Evolutionary conservation across 2,888 invertebrate species (phyloP).

Genomic region (Bellardia pandia): DNA sequence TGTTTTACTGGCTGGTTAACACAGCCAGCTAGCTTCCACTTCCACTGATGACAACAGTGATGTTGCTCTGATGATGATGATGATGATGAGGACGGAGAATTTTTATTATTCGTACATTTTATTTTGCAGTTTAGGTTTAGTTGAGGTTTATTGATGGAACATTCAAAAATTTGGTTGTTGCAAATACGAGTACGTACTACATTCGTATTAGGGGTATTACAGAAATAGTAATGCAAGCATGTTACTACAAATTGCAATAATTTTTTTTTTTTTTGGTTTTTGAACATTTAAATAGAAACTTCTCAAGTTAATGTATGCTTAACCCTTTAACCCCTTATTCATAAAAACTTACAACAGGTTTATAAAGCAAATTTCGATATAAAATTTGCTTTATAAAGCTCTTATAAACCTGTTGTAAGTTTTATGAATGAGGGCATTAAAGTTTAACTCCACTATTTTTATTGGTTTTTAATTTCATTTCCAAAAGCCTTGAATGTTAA

Average conservation of each 20-base stretch:
- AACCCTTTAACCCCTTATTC: too few species aligned
- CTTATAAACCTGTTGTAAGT: too few species aligned
- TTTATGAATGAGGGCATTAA: too few species aligned
- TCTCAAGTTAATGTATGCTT: not conserved
- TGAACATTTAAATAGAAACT: not conserved
- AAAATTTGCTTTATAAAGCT: too few species aligned
- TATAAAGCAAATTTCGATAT: too few species aligned
- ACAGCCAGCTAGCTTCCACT: conserved; percentile 13
- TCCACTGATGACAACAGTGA: conserved; percentile 22
- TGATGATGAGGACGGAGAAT: conserved; percentile 58
- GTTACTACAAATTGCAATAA: not conserved
- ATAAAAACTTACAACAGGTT: too few species aligned
- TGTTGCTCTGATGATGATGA: conserved; percentile 38
- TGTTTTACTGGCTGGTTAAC: conserved; percentile 53
- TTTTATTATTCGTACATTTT: conserved; percentile 32
- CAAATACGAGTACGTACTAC: not conserved
- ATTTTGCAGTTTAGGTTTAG: conserved; percentile 33
- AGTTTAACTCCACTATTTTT: too few species aligned
- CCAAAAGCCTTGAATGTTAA: too few species aligned
- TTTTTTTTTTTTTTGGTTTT: not conserved
- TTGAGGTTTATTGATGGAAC: conserved; percentile 63
- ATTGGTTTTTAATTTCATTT: too few species aligned
- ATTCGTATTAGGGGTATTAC: not conserved
- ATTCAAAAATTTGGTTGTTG: conserved; percentile 60
- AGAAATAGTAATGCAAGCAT: not conserved